These are phyloP conservation scores for Neoniphon sammara DNA, from an alignment of 2,797 vertebrate genomes.

Conservation along the genomic window DNA sequence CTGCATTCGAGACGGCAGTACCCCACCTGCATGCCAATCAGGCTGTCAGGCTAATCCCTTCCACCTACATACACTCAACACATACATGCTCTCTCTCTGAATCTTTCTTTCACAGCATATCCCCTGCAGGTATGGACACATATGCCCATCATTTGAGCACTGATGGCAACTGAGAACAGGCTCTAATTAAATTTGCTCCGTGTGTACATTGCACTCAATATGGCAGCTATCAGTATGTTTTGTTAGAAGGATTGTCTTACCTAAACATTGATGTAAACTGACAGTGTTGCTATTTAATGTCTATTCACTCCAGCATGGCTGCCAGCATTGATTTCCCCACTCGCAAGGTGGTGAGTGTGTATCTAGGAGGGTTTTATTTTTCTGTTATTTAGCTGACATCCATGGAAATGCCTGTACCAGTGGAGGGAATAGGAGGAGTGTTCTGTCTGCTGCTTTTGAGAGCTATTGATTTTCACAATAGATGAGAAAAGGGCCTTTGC, in stretches of 20 bases:
- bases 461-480: slow-evolving; percentile 63
- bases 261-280: slow-evolving; percentile 50
- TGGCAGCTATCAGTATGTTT: slow-evolving; percentile 40
- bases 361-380: slow-evolving; percentile 41
- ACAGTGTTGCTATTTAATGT: slow-evolving; percentile 50
- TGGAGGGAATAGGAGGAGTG: slow-evolving; percentile 27
- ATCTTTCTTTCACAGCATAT: slow-evolving; percentile 37
- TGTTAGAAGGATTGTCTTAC: slow-evolving; percentile 50
- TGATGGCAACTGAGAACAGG: slow-evolving; percentile 40
- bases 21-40: slow-evolving; percentile 89
- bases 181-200: slow-evolving; percentile 62
- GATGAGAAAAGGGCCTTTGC: slow-evolving; percentile 54
- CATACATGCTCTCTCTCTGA: slow-evolving; percentile 32
- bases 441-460: slow-evolving; percentile 42
- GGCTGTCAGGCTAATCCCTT: slow-evolving; percentile 76
- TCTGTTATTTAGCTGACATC: slow-evolving; percentile 62
- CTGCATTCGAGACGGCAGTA: slow-evolving; percentile 78
- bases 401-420: slow-evolving; percentile 54
- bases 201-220: slow-evolving; percentile 36
- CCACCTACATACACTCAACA: slow-evolving; percentile 62
- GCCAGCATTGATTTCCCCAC: slow-evolving; percentile 63
- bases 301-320: slow-evolving; percentile 52
- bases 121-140: slow-evolving; percentile 56
- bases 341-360: slow-evolving; percentile 37
- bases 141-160: slow-evolving; percentile 48